These are phyloP conservation scores for Thereva nobilitata DNA, from an alignment of 2,888 invertebrate species.

Conservation along the genomic window DNA sequence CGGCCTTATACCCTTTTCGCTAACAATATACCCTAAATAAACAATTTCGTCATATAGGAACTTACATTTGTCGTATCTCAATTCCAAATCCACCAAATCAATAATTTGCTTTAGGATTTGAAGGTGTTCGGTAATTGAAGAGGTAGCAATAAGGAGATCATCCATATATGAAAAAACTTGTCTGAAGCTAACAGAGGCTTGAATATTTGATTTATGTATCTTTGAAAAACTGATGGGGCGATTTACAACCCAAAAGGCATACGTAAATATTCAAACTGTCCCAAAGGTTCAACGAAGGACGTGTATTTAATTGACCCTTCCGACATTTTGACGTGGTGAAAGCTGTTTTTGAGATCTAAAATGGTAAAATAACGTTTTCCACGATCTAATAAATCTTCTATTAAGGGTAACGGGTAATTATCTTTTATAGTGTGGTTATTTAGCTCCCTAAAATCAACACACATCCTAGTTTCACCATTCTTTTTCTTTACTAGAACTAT, in stretches of 20 bases:
- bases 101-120: slow-evolving; percentile 2
- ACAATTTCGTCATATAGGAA: slow-evolving; percentile 6
- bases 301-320: slow-evolving; percentile 5
- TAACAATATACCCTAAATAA: slow-evolving; percentile 17
- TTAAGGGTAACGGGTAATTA: slow-evolving; percentile 50
- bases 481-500: slow-evolving; percentile 45
- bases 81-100: not conserved
- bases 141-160: slow-evolving; percentile 20
- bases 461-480: slow-evolving; percentile 45
- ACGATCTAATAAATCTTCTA: slow-evolving; percentile 49
- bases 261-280: too few relatives aligned
- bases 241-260: too few relatives aligned
- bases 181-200: too few relatives aligned
- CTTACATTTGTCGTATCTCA: slow-evolving; percentile 11
- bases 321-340: slow-evolving; percentile 5
- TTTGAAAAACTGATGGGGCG: too few relatives aligned
- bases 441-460: too few relatives aligned
- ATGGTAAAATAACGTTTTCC: slow-evolving; percentile 21
- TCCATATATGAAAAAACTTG: too few relatives aligned
- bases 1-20: not conserved
- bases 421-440: too few relatives aligned
- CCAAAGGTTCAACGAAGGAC: slow-evolving; percentile 1
- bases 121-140: slow-evolving; percentile 5
- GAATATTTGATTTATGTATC: too few relatives aligned
- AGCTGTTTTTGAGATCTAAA: slow-evolving; percentile 10